Evolutionary conservation across 2,797 vertebrate species (phyloP).

Genomic region (Halcyon chelicuti): DNA sequence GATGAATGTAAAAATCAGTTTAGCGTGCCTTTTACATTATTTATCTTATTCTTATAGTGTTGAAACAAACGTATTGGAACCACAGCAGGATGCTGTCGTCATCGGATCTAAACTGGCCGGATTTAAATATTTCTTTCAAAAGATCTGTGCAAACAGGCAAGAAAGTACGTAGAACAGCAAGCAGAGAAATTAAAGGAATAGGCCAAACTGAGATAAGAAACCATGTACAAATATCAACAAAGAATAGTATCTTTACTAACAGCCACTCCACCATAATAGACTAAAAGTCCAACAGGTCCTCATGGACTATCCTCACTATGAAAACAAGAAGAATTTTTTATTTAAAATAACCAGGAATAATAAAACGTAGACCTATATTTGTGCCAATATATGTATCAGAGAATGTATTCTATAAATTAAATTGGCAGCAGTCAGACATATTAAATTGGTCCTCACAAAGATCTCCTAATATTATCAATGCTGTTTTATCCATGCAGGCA

Average conservation of each 20-base stretch:
- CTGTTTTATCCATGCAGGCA: neutral
- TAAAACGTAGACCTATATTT: neutral
- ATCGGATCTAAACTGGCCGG: neutral
- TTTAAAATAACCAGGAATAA: neutral
- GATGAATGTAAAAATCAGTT: neutral
- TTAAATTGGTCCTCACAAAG: neutral
- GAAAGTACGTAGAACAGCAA: neutral
- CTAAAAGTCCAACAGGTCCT: neutral
- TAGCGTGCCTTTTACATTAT: neutral
- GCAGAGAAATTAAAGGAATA: neutral
- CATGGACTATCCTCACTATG: neutral
- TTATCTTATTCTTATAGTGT: neutral
- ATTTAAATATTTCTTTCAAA: neutral
- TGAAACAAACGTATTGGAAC: neutral
- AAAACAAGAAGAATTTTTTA: neutral
- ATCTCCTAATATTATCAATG: neutral
- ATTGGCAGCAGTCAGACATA: neutral
- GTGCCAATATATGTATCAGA: neutral
- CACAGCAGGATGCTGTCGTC: neutral
- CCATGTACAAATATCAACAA: neutral
- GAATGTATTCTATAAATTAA: neutral
- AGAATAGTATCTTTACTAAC: neutral
- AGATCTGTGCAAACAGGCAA: neutral
- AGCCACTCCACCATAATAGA: neutral
- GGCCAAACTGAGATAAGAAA: neutral